A percentile compares a stretch with the other conserved stretches of the same genome.
These are phyloP conservation scores for Trachurus trachurus DNA, from an alignment of 2,797 vertebrate genomes.

Conservation along the genomic window DNA sequence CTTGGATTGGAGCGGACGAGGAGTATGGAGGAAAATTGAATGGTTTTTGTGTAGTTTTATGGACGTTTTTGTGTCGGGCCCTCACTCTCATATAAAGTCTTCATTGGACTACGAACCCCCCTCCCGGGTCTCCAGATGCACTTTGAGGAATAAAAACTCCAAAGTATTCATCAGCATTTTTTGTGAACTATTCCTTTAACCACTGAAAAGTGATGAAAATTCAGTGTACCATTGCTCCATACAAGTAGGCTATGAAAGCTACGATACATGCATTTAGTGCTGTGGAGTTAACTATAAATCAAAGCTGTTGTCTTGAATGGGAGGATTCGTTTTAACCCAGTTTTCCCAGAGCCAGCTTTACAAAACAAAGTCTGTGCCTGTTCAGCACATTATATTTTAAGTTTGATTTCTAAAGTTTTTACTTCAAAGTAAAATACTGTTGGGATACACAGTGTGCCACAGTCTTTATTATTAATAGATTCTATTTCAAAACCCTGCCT, in stretches of 20 bases:
- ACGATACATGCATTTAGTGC: neutral
- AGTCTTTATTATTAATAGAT: conserved; percentile 17
- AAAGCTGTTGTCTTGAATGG: neutral
- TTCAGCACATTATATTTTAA: neutral
- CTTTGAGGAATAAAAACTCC: no score
- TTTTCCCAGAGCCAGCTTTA: neutral
- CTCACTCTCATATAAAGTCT: no score
- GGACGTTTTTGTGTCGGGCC: no score
- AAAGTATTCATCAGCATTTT: no score
- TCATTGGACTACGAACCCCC: no score
- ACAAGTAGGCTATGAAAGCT: neutral
- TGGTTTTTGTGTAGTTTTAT: no score
- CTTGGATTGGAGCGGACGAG: no score
- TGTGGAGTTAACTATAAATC: neutral
- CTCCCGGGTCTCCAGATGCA: no score
- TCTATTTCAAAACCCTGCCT: conserved; percentile 16
- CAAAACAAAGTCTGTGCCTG: neutral
- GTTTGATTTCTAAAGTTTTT: conserved; percentile 4
- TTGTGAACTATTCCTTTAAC: no score
- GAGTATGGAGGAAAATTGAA: no score
- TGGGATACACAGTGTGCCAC: neutral
- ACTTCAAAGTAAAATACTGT: conserved; percentile 3
- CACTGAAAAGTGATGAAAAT: neutral
- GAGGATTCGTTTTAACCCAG: neutral
- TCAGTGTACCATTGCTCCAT: neutral